Evolutionary conservation across 2,113 vertebrate species (phyloP), one percentile per base, ranked within the genome.

Genomic region (Athene cunicularia): DNA sequence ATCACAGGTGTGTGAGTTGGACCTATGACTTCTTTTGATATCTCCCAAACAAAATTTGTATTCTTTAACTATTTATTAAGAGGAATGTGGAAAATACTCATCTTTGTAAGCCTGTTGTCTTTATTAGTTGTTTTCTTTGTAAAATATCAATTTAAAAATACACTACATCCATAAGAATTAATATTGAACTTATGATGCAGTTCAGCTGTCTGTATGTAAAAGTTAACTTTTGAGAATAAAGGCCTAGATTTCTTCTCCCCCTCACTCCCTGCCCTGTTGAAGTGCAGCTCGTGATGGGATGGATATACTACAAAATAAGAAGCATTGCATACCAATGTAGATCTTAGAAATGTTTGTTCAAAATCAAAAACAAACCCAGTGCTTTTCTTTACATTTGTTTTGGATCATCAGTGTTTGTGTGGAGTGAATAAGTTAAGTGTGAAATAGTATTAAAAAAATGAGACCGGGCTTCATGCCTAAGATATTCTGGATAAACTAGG

Each of bases 221-320:
- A 53, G 6, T 14, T 75, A 41, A 11, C 33, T 80, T 80, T 52
- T 7, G 76, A 24, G 14, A 67, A 19, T 24, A 49, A 89, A 74
- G 20, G 5, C 6, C 12, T 84, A 4, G 8, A 17, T 49, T 76
- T 16, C 14, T 72, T 45, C 32, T 45, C 6, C 1, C 5, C 1
- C 1, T 0, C 2, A 47, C 14, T 33, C 17, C 12, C 6, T 16
- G 4, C 24, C 15, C 28, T 52, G 8, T n/a, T 64, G 18, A 59
- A 66, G 26, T 72, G 14, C 14, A 56, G 37, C 21, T 88, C 4
- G 2, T 3, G 8, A 6, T 33, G 11, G 30, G 6, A 24, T 39
- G 17, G 21, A 12, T 85, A 19, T 21, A 62, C 16, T 81, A 8
- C 80, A n/a, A 88, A 71, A 56, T 27, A 49, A n/a, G 10, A 21